Base-by-base conservation (phyloP, 1,140 invertebrate species). In the Phocides pigmalion region DNA sequence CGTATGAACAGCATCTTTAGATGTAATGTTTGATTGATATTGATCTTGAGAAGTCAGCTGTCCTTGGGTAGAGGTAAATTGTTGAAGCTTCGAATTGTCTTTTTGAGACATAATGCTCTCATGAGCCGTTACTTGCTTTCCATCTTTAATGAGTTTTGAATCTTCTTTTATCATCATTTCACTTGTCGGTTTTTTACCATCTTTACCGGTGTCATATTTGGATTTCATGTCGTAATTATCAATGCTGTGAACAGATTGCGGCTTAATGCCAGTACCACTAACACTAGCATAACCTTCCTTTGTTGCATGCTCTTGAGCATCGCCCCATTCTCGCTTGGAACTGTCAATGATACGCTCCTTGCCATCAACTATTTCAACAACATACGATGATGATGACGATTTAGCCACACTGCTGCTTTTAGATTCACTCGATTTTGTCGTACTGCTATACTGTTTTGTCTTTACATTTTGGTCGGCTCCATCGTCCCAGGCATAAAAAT, bases 341-440 rank as follows among this genome's bases (percentile, higher is more conserved):
- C 87, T 89, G 46, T 93, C 93, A 25, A 94, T 81, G 28, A 93
- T 91, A n/a, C 92, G 79, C 79, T 94, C 93, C 80, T 93, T 93
- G n/a, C 93, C 93, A 70, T 94, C 93, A 19, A 94, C 91, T 56
- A 94, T 92, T 83, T 93, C 92, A 44, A 93, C 87, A 6, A 93
- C 92, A 62, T 93, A 93, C 41, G 92, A 93, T 12, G 89, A 92
- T 2, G 93, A 93, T 12, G 93, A 92, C 14, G 92, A 93, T 79
- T 93, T 93, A 56, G 87, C 85, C 0, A 91, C 79, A 62, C 68
- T 89, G 56, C 84, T 91, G 46, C 82, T 87, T 70, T 85, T 92
- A 62, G 79, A 76, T 71, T 92, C 88, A 73, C 83, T 91, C 17
- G 87, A 80, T 46, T 89, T 81, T 11, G 89, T 89, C 12, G 84